Conservation (phyloP, 1,140 invertebrate genomes). For the Drosophila murphyi region DNA sequence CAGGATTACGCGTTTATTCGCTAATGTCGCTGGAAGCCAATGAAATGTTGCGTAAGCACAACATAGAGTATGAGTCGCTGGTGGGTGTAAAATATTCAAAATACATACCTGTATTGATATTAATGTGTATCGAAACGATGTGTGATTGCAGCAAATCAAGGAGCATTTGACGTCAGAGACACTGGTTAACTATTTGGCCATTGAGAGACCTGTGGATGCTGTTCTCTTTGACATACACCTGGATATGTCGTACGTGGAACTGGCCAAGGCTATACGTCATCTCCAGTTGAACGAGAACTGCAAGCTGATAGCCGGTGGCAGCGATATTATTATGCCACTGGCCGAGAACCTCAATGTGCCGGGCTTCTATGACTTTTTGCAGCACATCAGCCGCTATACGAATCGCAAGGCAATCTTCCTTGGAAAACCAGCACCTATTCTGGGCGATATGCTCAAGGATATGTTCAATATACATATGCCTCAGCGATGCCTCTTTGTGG, state of each 20-base stretch:
- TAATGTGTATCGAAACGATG: not conserved
- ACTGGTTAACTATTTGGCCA: conserved; percentile 55
- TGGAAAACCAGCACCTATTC: conserved; percentile 85
- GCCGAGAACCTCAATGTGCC: conserved; percentile 66
- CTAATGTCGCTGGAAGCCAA: conserved; percentile 69
- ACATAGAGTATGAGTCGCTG: conserved; percentile 72
- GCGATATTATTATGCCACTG: conserved; percentile 69
- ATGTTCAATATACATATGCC: conserved; percentile 85
- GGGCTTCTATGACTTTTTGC: conserved; percentile 84
- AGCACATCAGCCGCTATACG: conserved; percentile 84
- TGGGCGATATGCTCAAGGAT: conserved; percentile 84
- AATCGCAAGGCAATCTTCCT: conserved; percentile 84
- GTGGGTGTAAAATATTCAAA: conserved; percentile 31
- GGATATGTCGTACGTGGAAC: conserved; percentile 70
- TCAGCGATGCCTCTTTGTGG: conserved; percentile 86
- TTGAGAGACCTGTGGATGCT: conserved; percentile 67
- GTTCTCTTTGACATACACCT: conserved; percentile 76
- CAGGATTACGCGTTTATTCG: conserved; percentile 60
- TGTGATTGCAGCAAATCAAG: conserved; percentile 58
- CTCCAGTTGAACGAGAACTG: conserved; percentile 65
- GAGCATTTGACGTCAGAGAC: conserved; percentile 66
- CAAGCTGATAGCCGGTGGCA: conserved; percentile 68
- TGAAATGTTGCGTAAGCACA: conserved; percentile 71
- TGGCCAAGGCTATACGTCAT: conserved; percentile 69
- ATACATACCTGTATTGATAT: not conserved